Conservation (phyloP, 2,888 invertebrate species). For the Palloptera scutellata region DNA sequence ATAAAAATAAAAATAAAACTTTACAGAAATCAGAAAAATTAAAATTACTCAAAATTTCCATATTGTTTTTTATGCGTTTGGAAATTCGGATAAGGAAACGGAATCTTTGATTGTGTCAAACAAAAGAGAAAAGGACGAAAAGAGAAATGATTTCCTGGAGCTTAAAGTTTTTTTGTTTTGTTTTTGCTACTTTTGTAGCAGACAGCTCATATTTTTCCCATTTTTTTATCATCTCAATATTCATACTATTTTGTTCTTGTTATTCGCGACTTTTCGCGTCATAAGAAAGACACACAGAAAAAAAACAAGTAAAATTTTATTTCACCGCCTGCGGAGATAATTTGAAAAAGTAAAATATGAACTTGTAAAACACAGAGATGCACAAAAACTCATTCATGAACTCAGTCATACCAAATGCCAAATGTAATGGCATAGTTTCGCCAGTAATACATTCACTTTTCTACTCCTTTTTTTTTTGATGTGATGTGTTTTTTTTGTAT, state of each 20-base stretch:
- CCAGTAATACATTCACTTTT: background rate
- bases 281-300: background rate
- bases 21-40: too few relatives aligned
- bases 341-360: constrained; percentile 11
- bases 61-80: too few relatives aligned
- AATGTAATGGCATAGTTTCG: background rate
- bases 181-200: background rate
- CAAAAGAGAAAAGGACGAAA: background rate
- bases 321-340: constrained; percentile 25
- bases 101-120: constrained; percentile 16
- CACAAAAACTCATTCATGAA: background rate
- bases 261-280: constrained; percentile 16
- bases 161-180: background rate
- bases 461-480: background rate
- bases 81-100: constrained; percentile 12
- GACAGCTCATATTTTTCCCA: too few relatives aligned
- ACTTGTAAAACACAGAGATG: constrained; percentile 8
- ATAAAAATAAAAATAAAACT: too few relatives aligned
- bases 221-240: too few relatives aligned
- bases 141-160: background rate
- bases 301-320: constrained; percentile 20
- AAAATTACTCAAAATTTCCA: too few relatives aligned
- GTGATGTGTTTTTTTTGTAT: background rate
- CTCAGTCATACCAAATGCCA: background rate
- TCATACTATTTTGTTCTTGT: constrained; percentile 3